Evolutionary conservation across 2,888 invertebrate genomes (phyloP).

Genomic region (Drosophila algonquin): DNA sequence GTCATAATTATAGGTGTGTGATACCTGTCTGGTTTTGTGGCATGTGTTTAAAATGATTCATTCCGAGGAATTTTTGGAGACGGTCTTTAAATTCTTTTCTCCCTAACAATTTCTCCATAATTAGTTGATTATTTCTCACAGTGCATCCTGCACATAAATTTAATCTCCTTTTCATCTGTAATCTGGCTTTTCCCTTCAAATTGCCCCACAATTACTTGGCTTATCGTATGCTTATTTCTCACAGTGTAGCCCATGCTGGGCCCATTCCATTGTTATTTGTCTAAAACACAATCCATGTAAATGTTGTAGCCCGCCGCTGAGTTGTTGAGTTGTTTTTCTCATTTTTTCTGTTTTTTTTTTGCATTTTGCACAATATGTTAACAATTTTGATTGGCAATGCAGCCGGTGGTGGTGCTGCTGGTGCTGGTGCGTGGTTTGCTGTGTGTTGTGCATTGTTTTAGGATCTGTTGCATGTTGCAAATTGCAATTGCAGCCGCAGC

Average conservation of each 20-base stretch:
- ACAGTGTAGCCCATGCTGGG: constrained; percentile 22
- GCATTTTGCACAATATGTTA: constrained; percentile 56
- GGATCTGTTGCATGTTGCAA: constrained; percentile 73
- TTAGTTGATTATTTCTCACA: not conserved
- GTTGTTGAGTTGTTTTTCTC: constrained; percentile 16
- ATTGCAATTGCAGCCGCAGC: constrained; percentile 47
- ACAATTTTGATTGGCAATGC: constrained; percentile 68
- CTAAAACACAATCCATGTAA: constrained; percentile 13
- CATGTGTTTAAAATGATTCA: not conserved
- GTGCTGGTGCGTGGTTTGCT: constrained; percentile 6
- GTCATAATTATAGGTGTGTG: constrained; percentile 46
- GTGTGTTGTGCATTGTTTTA: constrained; percentile 60
- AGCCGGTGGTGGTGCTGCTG: constrained; percentile 22
- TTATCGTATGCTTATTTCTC: constrained; percentile 33
- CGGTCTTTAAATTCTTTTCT: not conserved
- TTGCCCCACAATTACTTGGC: not conserved
- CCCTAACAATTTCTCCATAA: not conserved
- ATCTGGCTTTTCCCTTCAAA: not conserved
- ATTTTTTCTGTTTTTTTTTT: constrained; percentile 32
- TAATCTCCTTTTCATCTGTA: not conserved
- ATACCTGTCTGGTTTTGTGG: not conserved
- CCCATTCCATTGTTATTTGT: not conserved
- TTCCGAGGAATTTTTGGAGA: not conserved
- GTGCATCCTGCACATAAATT: not conserved
- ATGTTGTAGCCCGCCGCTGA: constrained; percentile 17